These are phyloP conservation scores for Talpa occidentalis DNA, from an alignment of 2,113 vertebrate species.

Conservation along the genomic window DNA sequence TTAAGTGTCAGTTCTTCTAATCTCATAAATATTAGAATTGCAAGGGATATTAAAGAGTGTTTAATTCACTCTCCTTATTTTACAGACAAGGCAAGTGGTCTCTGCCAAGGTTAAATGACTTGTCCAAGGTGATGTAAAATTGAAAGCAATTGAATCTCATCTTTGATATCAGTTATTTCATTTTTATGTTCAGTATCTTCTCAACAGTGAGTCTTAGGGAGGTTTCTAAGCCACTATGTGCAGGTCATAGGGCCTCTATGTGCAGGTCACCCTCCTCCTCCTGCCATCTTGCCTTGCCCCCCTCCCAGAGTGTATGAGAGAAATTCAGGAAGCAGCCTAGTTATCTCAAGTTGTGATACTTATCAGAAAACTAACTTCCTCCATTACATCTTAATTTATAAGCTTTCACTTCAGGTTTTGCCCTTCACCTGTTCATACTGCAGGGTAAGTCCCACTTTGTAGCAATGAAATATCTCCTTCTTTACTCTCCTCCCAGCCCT, in stretches of 20 bases:
- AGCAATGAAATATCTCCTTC: not conserved
- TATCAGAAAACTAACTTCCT: not conserved
- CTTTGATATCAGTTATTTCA: not conserved
- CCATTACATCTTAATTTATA: not conserved
- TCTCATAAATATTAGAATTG: not conserved
- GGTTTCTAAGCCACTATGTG: too few species aligned
- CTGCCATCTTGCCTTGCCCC: too few species aligned
- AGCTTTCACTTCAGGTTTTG: not conserved
- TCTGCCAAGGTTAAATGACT: conserved; percentile 27
- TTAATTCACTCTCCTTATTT: conserved; percentile 33
- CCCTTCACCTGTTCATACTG: not conserved
- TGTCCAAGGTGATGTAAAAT: not conserved
- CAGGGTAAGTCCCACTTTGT: not conserved
- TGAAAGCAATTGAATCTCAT: not conserved
- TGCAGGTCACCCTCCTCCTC: too few species aligned
- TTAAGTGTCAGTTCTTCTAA: not conserved
- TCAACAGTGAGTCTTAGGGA: too few species aligned
- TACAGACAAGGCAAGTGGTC: conserved; percentile 50
- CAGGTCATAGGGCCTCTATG: too few species aligned
- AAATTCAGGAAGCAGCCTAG: not conserved
- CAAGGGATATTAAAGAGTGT: not conserved
- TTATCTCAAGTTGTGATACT: not conserved
- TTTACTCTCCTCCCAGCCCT: accelerated
- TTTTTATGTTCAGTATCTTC: too few species aligned
- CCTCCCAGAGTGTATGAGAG: not conserved